Conservation (phyloP, 1,140 invertebrate species). For the Drosophila ironensis region DNA sequence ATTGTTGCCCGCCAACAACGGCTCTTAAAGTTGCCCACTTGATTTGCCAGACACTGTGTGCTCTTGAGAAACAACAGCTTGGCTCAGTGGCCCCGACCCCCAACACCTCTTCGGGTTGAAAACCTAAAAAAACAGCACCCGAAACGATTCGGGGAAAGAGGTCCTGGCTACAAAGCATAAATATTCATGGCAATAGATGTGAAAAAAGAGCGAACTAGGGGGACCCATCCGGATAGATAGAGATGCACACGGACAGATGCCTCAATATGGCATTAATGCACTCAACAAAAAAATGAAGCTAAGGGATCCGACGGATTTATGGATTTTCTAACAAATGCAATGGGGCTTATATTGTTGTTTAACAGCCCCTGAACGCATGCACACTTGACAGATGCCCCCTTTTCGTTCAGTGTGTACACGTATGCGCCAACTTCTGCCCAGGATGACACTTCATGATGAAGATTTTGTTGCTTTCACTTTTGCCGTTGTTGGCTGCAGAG, state of each 20-base stretch:
- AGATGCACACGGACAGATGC: slow-evolving; percentile 39
- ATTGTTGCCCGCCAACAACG: slow-evolving; percentile 23
- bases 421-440: slow-evolving; percentile 71
- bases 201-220: slow-evolving; percentile 11
- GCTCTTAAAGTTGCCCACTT: slow-evolving; percentile 71
- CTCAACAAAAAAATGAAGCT: background rate
- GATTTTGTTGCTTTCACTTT: slow-evolving; percentile 81
- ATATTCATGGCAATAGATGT: slow-evolving; percentile 67
- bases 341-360: too few species aligned
- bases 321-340: too few species aligned
- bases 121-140: slow-evolving; percentile 30
- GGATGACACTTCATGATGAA: slow-evolving; percentile 80
- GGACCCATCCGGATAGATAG: slow-evolving; percentile 17
- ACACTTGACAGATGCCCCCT: background rate
- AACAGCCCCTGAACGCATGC: too few species aligned
- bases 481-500: slow-evolving; percentile 25
- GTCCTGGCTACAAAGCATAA: slow-evolving; percentile 64
- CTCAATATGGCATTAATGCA: slow-evolving; percentile 16
- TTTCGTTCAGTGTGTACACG: slow-evolving; percentile 27
- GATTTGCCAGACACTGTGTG: slow-evolving; percentile 49
- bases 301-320: too few species aligned
- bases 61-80: slow-evolving; percentile 38
- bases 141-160: slow-evolving; percentile 40
- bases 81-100: background rate
- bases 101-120: background rate